These are phyloP conservation scores for Oreochromis grahami DNA, from an alignment of 2,797 vertebrate genomes.

Conservation along the genomic window DNA sequence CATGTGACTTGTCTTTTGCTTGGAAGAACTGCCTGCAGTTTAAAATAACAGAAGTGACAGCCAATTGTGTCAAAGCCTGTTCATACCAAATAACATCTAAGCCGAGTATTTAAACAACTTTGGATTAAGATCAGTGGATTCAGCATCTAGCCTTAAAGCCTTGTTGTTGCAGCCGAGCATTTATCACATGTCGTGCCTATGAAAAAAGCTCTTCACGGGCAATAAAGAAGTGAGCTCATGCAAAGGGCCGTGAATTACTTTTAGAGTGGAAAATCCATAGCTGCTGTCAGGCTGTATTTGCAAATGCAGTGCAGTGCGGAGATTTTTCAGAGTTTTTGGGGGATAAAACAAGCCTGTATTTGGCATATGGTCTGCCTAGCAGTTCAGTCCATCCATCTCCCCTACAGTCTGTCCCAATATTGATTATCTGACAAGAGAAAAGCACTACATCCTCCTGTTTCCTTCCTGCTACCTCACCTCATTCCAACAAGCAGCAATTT, in stretches of 20 bases:
- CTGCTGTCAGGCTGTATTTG: slow-evolving; percentile 36
- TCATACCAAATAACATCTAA: slow-evolving; percentile 48
- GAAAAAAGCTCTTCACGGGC: slow-evolving; percentile 56
- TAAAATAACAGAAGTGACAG: slow-evolving; percentile 42
- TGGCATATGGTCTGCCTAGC: slow-evolving; percentile 27
- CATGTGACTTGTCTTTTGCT: slow-evolving; percentile 17
- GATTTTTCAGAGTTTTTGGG: slow-evolving; percentile 43
- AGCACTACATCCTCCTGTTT: slow-evolving; percentile 69
- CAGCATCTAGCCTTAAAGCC: slow-evolving; percentile 34
- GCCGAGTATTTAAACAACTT: slow-evolving; percentile 44
- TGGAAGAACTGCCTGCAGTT: slow-evolving; percentile 21
- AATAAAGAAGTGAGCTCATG: slow-evolving; percentile 59
- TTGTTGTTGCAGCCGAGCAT: slow-evolving; percentile 45
- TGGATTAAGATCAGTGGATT: slow-evolving; percentile 57
- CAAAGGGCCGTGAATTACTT: slow-evolving; percentile 58
- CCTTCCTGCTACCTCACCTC: slow-evolving; percentile 71
- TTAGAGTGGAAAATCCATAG: slow-evolving; percentile 57
- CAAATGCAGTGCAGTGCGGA: slow-evolving; percentile 7
- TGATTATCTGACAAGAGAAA: slow-evolving; percentile 73
- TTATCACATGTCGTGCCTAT: slow-evolving; percentile 57
- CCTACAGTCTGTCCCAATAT: slow-evolving; percentile 62
- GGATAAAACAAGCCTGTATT: slow-evolving; percentile 24
- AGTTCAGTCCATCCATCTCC: slow-evolving; percentile 58
- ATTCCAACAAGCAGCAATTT: slow-evolving; percentile 58
- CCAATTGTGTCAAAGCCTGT: slow-evolving; percentile 37